Conservation (phyloP, 1,140 invertebrate genomes). For the Apolygus lucorum region DNA sequence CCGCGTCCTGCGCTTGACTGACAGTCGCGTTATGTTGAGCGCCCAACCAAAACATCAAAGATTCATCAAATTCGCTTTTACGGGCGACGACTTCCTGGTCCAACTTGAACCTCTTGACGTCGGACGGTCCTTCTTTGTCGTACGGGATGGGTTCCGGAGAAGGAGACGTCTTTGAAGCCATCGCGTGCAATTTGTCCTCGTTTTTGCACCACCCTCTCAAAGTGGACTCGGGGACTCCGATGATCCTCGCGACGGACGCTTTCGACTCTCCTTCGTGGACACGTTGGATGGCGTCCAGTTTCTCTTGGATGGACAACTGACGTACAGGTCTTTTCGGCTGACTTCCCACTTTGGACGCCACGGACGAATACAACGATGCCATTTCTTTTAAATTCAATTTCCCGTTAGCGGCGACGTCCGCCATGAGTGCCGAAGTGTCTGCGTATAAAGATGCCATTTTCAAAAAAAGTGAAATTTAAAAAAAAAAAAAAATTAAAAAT, state of each 20-base stretch:
- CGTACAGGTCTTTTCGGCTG: constrained; percentile 38
- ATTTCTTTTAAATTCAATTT: constrained; percentile 6
- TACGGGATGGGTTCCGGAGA: constrained; percentile 39
- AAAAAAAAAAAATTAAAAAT: background rate
- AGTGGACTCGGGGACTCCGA: constrained; percentile 73
- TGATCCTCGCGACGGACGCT: constrained; percentile 68
- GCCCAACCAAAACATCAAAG: constrained; percentile 58
- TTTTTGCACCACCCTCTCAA: constrained; percentile 77
- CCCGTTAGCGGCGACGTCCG: background rate
- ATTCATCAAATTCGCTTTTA: constrained; percentile 45
- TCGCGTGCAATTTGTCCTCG: constrained; percentile 62
- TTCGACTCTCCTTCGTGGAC: constrained; percentile 74
- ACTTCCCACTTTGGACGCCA: constrained; percentile 1
- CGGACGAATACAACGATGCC: constrained; percentile 4
- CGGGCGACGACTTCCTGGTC: constrained; percentile 13
- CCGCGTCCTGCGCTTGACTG: constrained; percentile 3
- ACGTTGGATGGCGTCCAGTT: constrained; percentile 65
- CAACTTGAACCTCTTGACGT: constrained; percentile 17
- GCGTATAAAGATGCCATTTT: constrained; percentile 16
- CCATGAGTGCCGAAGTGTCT: background rate
- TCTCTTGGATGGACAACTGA: constrained; percentile 60
- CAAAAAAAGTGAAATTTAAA: too few relatives aligned
- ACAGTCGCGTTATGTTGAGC: constrained; percentile 44
- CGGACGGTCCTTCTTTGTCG: constrained; percentile 38
- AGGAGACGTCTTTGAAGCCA: constrained; percentile 44